Conservation (phyloP, 2,888 invertebrate species). For the Trimorus sp. region DNA sequence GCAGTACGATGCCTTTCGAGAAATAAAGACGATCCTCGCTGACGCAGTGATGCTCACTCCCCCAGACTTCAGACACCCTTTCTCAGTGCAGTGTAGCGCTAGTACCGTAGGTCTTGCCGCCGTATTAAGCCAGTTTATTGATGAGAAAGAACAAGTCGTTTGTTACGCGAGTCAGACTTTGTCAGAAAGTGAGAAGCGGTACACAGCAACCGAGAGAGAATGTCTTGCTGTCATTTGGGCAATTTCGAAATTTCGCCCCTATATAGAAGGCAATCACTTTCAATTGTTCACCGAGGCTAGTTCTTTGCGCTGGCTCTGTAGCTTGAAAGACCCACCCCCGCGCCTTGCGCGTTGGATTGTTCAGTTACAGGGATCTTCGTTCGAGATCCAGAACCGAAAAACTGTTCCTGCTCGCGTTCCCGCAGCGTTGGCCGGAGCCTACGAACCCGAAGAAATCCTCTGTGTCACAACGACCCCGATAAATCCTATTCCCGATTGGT, state of each 20-base stretch:
- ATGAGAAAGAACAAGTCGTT: slow-evolving; percentile 44
- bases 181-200: slow-evolving; percentile 47
- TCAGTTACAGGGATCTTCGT: not conserved
- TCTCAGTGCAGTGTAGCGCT: not conserved
- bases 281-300: no score
- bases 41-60: slow-evolving; percentile 1
- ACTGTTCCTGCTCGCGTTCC: not conserved
- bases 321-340: slow-evolving; percentile 62
- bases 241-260: no score
- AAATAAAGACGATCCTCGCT: not conserved
- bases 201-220: slow-evolving; percentile 62
- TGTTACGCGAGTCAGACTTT: slow-evolving; percentile 63
- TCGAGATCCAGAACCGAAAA: not conserved
- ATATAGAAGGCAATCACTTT: no score
- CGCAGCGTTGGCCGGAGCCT: not conserved
- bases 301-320: slow-evolving; percentile 63
- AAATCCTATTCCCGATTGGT: not conserved
- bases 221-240: slow-evolving; percentile 66
- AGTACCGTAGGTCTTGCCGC: not conserved
- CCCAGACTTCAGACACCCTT: not conserved
- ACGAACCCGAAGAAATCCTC: not conserved
- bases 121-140: slow-evolving; percentile 23
- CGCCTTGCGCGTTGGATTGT: slow-evolving; percentile 55
- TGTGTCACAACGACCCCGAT: not conserved
- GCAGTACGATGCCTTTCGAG: not conserved